Conservation (phyloP, 2,113 vertebrate species). For the Brachionichthys hirsutus region DNA sequence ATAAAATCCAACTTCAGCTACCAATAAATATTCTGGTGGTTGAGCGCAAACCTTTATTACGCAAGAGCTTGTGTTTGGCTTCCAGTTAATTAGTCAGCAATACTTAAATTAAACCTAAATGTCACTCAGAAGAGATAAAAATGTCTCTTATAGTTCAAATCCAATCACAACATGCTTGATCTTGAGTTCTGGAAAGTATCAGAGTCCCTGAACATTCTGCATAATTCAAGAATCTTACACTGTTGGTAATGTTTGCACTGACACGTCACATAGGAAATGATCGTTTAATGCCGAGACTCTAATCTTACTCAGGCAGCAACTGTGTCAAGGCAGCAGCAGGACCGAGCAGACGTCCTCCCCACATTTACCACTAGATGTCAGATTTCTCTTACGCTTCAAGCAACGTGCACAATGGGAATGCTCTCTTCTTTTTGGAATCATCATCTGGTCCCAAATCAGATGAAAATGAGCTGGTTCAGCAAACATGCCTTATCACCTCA, state of each 20-base stretch:
- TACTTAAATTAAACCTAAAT: no score
- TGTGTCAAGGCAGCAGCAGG: constrained; percentile 5
- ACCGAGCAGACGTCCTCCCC: background rate
- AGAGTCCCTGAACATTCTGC: constrained; percentile 24
- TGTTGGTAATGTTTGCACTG: constrained; percentile 7
- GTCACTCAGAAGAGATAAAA: background rate
- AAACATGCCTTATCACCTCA: constrained; percentile 46
- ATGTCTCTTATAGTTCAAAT: constrained; percentile 15
- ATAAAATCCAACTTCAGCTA: background rate
- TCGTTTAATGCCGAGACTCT: constrained; percentile 24
- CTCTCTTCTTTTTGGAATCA: constrained; percentile 7
- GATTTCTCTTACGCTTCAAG: constrained; percentile 28
- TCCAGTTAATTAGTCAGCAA: no score
- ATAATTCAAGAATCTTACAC: constrained; percentile 22
- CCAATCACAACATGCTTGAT: constrained; percentile 35
- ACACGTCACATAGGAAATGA: constrained; percentile 21
- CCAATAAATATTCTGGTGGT: background rate
- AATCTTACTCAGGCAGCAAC: constrained; percentile 10
- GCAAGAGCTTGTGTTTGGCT: no score
- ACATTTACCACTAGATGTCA: constrained; percentile 72
- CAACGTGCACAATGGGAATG: no score
- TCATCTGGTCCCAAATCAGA: constrained; percentile 31
- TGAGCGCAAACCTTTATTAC: background rate
- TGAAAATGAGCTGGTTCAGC: constrained; percentile 21
- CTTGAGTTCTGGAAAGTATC: constrained; percentile 14